Base-by-base conservation (phyloP, 37 sponge, comb jelly and placozoan genomes). In the Amphimedon queenslandica region DNA sequence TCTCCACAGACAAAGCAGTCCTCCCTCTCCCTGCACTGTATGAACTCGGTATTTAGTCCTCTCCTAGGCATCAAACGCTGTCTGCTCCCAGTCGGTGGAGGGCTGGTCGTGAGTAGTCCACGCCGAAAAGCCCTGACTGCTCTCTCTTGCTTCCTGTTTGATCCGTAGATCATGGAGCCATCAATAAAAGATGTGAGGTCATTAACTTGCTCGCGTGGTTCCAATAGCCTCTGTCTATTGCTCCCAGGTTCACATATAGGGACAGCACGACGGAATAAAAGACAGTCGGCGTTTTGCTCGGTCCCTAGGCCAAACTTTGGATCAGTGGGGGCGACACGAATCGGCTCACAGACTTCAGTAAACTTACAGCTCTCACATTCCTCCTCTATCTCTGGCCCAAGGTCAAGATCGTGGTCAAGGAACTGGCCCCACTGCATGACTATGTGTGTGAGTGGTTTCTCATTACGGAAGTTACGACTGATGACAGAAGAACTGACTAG, bases 341-440 rank as follows among this genome's bases (percentile, higher is more conserved):
- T 89, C 3, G 84, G 79, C 2, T 33, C 31, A 33, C 90, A 89
- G 37, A 80, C n/a, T 18, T 89, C 84, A 0, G 71, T 78, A 21
- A 72, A 58, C 1, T 24, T 61, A 37, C 77, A 75, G 3, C 79
- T 71, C 11, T 83, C 67, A 29, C 41, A 60, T 35, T 79, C 76
- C 13, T 23, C 76, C 21, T 74, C 76, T 20, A 86, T 57, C 37
- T 80, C 84, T 10, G 80, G 80, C 3, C 40, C 24, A 34, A 79
- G 66, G 71, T 79, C 80, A 20, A 86, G 27, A 58, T 96, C 96
- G 70, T 96, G 96, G 39, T 96, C 96, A 24, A 96, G 72, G 55
- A 92, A 96, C 71, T 96, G 96, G 4, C 96, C 96, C 78, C 79
- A 96, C 79, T 96, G 96, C 90, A 96, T 93, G 43, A 89, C 82